phyloP scores from a whole-genome alignment of 2,113 vertebrate genomes.

The Nanorana parkeri region DNA sequence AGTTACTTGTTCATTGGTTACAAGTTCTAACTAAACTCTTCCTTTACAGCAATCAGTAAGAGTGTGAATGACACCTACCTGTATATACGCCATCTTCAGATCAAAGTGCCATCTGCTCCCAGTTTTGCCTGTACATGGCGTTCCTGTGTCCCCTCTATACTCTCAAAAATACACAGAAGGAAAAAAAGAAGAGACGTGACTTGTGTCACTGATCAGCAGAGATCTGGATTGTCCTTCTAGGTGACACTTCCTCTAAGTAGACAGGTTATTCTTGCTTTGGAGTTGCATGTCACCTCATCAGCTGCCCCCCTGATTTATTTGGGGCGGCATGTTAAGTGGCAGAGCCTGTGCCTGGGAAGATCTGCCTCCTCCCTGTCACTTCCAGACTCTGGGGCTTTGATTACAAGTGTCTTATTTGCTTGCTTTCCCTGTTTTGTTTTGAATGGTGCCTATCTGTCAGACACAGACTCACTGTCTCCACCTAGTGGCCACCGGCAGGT shows the following conservation, averaged over 20 bases:
- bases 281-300: slow-evolving; percentile 27
- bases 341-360: not conserved
- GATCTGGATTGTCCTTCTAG: not conserved
- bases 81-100: slow-evolving; percentile 73
- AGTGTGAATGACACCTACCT: slow-evolving; percentile 65
- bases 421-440: slow-evolving; percentile 34
- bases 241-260: slow-evolving; percentile 35
- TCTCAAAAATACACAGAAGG: slow-evolving; percentile 54
- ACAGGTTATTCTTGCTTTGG: not conserved
- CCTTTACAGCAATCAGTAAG: slow-evolving; percentile 3
- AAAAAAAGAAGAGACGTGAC: slow-evolving; percentile 50
- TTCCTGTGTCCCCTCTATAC: slow-evolving; percentile 56
- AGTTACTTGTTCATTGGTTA: slow-evolving; percentile 10
- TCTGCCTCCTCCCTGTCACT: slow-evolving; percentile 41
- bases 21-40: slow-evolving; percentile 31
- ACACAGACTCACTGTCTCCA: slow-evolving; percentile 37
- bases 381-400: slow-evolving; percentile 40
- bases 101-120: slow-evolving; percentile 56
- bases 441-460: slow-evolving; percentile 31
- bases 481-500: not conserved
- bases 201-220: slow-evolving; percentile 9
- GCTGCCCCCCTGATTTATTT: slow-evolving; percentile 29
- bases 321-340: not conserved
- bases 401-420: slow-evolving; percentile 22
- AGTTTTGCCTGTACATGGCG: slow-evolving; percentile 62